Evolutionary conservation across 2,113 vertebrate species (phyloP).

Genomic region (Vidua macroura): DNA sequence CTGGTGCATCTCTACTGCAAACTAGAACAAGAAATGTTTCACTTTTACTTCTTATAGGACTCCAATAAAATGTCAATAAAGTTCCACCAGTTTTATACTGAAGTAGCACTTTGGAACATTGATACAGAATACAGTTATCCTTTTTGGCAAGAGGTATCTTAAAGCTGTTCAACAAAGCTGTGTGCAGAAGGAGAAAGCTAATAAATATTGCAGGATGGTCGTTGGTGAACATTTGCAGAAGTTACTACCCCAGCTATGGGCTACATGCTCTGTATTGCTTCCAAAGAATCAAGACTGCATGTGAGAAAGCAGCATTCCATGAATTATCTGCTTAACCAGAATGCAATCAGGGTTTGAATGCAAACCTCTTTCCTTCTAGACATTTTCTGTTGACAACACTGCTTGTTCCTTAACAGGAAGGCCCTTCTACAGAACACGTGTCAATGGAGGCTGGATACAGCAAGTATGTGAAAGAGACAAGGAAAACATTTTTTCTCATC

Average conservation of each 20-base stretch:
- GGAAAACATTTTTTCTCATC: background rate
- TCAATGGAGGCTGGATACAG: background rate
- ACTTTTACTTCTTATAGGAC: background rate
- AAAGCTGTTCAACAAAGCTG: slow-evolving; percentile 49
- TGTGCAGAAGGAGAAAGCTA: background rate
- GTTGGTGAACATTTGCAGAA: background rate
- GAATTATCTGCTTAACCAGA: background rate
- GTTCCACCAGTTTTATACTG: background rate
- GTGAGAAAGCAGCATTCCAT: background rate
- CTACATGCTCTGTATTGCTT: background rate
- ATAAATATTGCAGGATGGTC: background rate
- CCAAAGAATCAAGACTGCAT: background rate
- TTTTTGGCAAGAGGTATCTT: slow-evolving; percentile 58
- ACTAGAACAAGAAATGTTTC: background rate
- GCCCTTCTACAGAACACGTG: background rate
- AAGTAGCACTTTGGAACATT: slow-evolving; percentile 41
- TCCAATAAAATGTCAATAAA: background rate
- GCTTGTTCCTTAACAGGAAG: background rate
- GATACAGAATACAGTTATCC: background rate
- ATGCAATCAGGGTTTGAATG: background rate
- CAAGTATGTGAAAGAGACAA: background rate
- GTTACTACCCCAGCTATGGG: background rate
- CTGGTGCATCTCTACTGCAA: background rate
- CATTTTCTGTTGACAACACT: background rate
- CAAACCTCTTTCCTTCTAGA: background rate